Base-by-base conservation (phyloP, 2,888 invertebrate species). In the Morpho helenor region DNA sequence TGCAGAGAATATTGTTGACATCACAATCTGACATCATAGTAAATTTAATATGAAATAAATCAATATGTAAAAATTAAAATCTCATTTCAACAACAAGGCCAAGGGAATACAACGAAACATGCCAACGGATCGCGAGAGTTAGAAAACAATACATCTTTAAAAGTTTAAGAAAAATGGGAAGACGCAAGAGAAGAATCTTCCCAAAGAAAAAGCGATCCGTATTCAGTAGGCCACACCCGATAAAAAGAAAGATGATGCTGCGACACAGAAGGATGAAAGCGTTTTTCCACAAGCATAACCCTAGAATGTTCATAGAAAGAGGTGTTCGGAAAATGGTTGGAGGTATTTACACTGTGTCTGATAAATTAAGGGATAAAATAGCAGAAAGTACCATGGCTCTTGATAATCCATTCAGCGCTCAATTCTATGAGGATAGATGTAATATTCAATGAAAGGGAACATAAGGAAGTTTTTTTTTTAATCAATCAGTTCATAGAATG, bases 381-480 rank as follows among this genome's bases (percentile, higher is more conserved):
- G 82, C 82, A 0, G 82, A 82, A 41, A 84, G 79, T 43, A 81
- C 83, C 0, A 44, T 84, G 64, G 79, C 79, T 0, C 55, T 85
- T 41, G 79, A 84, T 46, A 84, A 84, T 22, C 82, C 84, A 0
- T 85, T 86, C 47, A 77, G 77, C 59, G 76, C 74, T 0, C 82
- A 82, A n/a, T 85, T 86, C 50, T 86, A 86, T 23, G 77, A 79
- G 71, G 85, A 85, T 55, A 70, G 82, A 8, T 86, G 84, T 70
- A 62, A 43, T 6, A 79, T 86, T 43, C 82, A 83, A 60, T 85
- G 66, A 65, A 31, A 5, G 31, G 31, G 31, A 16, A 16, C 16
- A 16, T 16, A 16, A 16, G 16, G 16, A 16, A 16, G 16, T 16
- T 16, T 16, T 2, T 16, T 0, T 16, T 16, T 16, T 16, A 16